A percentile compares a stretch with the other conserved stretches of the same genome.
phyloP scores from a whole-genome alignment of 2,113 vertebrate species.

The Ammodramus savannarum region DNA sequence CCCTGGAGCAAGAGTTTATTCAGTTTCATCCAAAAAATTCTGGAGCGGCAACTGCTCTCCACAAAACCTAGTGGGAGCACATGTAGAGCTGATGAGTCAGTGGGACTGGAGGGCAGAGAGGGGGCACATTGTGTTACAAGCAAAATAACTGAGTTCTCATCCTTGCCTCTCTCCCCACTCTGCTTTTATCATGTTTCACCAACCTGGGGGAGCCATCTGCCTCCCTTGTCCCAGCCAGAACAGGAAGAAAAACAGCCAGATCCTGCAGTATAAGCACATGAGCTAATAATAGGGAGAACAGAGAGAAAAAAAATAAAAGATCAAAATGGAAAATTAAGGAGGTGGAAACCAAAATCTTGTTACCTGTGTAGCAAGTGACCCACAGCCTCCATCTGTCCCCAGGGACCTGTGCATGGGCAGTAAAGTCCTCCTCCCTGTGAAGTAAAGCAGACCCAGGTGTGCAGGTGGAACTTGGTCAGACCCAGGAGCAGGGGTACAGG shows the following conservation, averaged over 20 bases:
- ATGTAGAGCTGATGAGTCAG: background rate
- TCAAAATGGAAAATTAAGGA: background rate
- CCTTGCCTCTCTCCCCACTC: background rate
- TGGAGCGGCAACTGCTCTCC: conserved; percentile 20
- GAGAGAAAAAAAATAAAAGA: background rate
- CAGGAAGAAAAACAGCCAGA: conserved; percentile 7
- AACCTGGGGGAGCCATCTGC: conserved; percentile 4
- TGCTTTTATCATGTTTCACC: background rate
- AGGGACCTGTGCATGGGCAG: background rate
- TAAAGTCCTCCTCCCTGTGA: background rate
- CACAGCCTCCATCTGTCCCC: conserved; percentile 20
- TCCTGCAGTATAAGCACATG: background rate
- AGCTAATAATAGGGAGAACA: background rate
- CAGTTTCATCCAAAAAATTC: conserved; percentile 59
- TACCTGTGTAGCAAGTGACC: conserved; percentile 30
- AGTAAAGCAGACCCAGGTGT: background rate
- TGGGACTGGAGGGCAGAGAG: background rate
- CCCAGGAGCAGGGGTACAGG: background rate
- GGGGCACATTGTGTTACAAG: background rate
- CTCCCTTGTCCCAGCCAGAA: background rate
- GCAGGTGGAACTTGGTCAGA: background rate
- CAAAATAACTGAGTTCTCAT: background rate
- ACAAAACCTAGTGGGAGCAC: conserved; percentile 15
- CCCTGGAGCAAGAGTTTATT: conserved; percentile 27
- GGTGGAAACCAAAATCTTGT: background rate